Base-by-base conservation (phyloP, 2,113 vertebrate genomes). In the Alligator mississippiensis region DNA sequence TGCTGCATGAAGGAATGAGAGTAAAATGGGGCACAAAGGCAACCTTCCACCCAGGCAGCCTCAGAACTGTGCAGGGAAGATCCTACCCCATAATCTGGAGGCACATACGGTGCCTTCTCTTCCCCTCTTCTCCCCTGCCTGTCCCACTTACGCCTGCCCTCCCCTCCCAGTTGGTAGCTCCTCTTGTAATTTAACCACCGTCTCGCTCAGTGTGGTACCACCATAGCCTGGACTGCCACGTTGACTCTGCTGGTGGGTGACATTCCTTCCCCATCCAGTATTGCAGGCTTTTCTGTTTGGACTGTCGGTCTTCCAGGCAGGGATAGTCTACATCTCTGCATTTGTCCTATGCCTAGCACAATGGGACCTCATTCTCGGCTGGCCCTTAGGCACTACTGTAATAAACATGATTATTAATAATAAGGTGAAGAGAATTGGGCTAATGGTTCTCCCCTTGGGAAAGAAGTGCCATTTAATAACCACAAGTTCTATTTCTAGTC, bases 371-470 rank as follows among this genome's bases (percentile, higher is more conserved):
- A 92, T 92, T 80, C 70, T 88, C 62, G 89, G 77, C 38, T 74
- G 84, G 87, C 81, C 85, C 55, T 86, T 84, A 74, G 72, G 80
- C 95, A 92, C 61, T 84, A 83, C 72, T 82, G 87, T 91, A 94
- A 92, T 82, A 96, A 95, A 95, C 19, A 54, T 16, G n/a, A 77
- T 91, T 93, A 77, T 86, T 93, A 92, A 88, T 88, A 93, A 92
- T 75, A 93, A 84, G 34, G 21, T 64, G n/a, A 93, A 75, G 62
- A 95, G 38, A 88, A 57, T 22, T 87, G n/a, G 34, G 82, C 57
- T 77, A 94, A 90, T 63, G 5, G 47, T 80, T 91, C 77, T 91
- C 61, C 81, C 58, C 92, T 2, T 38, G 90, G 87, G 58, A 68
- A 94, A 60, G 60, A 18, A 24, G 86, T 91, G 82, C 82, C 87